Percentiles rank a stretch among this genome's conserved stretches.
Evolutionary conservation across 2,113 vertebrate species (phyloP).

Genomic region (Peromyscus polionotus): DNA sequence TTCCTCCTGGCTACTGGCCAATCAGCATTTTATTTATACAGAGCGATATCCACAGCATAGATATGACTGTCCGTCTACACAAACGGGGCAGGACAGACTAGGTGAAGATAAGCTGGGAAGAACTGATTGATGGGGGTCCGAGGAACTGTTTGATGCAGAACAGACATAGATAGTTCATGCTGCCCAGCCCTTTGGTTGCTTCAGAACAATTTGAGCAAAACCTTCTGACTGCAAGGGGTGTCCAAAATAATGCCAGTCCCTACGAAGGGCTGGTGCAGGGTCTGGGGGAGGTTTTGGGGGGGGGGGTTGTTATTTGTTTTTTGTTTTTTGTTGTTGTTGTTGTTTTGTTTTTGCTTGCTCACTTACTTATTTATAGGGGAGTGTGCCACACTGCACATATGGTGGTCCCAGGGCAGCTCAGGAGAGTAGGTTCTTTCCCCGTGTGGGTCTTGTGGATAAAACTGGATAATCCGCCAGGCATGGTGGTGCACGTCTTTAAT

Average conservation of each 20-base stretch:
- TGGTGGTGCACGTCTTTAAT: background rate
- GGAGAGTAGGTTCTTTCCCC: background rate
- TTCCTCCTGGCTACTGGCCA: no score
- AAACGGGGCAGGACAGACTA: accelerated
- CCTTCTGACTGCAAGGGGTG: background rate
- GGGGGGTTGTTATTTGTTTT: background rate
- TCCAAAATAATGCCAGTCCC: background rate
- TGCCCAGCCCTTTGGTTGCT: background rate
- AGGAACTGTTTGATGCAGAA: background rate
- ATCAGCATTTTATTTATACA: no score
- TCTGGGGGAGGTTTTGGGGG: no score
- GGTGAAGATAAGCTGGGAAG: background rate
- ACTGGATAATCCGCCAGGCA: background rate
- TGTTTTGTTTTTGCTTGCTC: background rate
- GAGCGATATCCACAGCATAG: background rate
- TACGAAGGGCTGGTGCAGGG: background rate
- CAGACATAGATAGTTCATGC: background rate
- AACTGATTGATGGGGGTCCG: background rate
- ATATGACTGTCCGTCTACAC: background rate
- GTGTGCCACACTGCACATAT: background rate
- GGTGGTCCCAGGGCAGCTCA: background rate
- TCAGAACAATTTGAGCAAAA: background rate
- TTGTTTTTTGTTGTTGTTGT: background rate
- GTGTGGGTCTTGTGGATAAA: background rate
- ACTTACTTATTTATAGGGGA: background rate